Base-by-base conservation (phyloP, 2,888 invertebrate genomes). In the Thymelicus lineola region DNA sequence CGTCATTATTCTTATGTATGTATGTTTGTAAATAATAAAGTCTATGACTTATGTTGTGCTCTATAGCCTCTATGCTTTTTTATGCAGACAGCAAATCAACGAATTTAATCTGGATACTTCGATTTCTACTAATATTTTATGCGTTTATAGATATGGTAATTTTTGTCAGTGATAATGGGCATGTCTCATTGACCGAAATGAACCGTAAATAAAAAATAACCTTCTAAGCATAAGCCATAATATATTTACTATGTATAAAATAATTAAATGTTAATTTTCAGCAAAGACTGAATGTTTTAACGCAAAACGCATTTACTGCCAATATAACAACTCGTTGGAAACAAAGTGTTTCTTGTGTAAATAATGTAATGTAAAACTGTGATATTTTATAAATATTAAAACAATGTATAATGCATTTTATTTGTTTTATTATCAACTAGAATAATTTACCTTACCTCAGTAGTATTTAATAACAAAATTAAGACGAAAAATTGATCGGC, bases 341-440 rank as follows among this genome's bases (percentile, higher is more conserved):
- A 12, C 17, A 20, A 36, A 66, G 60, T 42, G 48, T 61, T 62
- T 45, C 58, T 71, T 66, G 75, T 86, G 84, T 88, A 88, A 85
- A 85, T 86, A 83, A 79, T 86, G 85, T 90, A 88, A 85, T 83
- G 84, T 86, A 86, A 80, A 82, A 82, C 83, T 83, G 83, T 83
- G 83, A 83, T 83, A 83, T 83, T 82, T 83, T 82, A 76, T 77
- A 76, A 80, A 78, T 74, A 66, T 55, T 58, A 66, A 66, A 66
- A 66, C 35, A 53, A 65, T 65, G 64, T 65, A 50, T 59, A 57
- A 59, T 48, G 20, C 53, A 12, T 15, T 20, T 50, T 6, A 12
- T 20, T 20, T 66, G 59, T 59, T 50, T 59, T 17, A 48, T 35
- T 66, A 28, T 55, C 35, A 7, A 4, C 10, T 4, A 6, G 6